phyloP scores from a whole-genome alignment of 1,140 invertebrate genomes.

The Trichonephila clavipes region DNA sequence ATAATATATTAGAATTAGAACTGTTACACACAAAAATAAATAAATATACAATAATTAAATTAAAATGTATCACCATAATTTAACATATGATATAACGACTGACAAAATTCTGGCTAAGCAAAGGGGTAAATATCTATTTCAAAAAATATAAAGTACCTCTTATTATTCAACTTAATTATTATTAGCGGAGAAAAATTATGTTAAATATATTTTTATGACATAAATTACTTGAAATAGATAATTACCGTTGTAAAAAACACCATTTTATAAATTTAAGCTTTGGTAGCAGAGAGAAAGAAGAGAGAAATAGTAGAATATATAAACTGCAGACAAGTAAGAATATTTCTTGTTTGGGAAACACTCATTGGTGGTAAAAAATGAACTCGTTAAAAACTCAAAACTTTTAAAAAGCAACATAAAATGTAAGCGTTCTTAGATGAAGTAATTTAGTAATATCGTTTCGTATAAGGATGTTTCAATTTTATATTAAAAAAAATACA shows the following conservation, averaged over 20 bases:
- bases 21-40: no score
- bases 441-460: not conserved
- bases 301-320: not conserved
- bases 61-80: no score
- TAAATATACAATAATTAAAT: no score
- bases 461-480: not conserved
- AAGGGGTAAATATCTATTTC: no score
- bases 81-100: no score
- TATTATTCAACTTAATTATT: no score
- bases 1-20: no score
- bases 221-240: not conserved
- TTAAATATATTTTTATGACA: no score
- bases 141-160: no score
- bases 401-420: not conserved
- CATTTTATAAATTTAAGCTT: not conserved
- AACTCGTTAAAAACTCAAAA: not conserved
- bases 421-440: not conserved
- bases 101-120: no score
- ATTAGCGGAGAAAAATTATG: no score
- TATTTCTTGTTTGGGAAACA: not conserved
- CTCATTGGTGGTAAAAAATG: not conserved
- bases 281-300: not conserved
- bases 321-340: not conserved
- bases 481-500: no score
- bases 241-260: not conserved